A percentile compares a stretch with the other conserved stretches of the same genome.
These are phyloP conservation scores for Anorthoa munda DNA, from an alignment of 2,888 invertebrate species.

Conservation along the genomic window DNA sequence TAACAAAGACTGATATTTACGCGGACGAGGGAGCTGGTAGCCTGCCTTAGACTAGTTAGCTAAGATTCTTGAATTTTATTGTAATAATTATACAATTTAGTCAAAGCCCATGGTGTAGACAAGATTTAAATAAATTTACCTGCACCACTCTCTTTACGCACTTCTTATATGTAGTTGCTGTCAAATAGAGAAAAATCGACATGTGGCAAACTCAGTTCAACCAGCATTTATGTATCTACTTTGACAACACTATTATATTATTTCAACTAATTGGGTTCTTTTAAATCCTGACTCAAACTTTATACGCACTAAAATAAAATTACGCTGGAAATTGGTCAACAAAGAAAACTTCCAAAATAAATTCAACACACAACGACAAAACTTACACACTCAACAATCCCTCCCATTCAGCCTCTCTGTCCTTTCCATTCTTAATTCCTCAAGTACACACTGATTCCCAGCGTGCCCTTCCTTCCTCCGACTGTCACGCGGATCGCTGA, in stretches of 20 bases:
- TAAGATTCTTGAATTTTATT: neutral
- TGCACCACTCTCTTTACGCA: too few relatives aligned
- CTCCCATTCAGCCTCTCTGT: slow-evolving; percentile 10
- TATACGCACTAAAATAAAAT: neutral
- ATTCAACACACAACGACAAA: neutral
- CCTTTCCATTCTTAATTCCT: slow-evolving; percentile 27
- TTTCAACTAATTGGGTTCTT: neutral
- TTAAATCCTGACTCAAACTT: neutral
- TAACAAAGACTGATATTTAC: neutral
- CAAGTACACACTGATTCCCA: slow-evolving; percentile 46
- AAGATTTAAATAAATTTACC: too few relatives aligned
- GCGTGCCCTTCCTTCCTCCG: slow-evolving; percentile 39
- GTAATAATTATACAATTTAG: neutral
- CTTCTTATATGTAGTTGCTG: too few relatives aligned
- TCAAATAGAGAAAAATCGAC: too few relatives aligned
- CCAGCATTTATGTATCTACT: neutral
- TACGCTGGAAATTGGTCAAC: neutral
- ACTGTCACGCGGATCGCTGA: slow-evolving; percentile 53
- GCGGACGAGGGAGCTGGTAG: too few relatives aligned
- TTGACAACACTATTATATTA: too few relatives aligned
- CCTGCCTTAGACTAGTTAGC: neutral
- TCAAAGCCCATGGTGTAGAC: neutral
- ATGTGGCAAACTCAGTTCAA: neutral
- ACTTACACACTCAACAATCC: neutral
- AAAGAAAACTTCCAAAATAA: neutral